phyloP scores from a whole-genome alignment of 1,140 invertebrate species.

The Cataglyphis hispanica region DNA sequence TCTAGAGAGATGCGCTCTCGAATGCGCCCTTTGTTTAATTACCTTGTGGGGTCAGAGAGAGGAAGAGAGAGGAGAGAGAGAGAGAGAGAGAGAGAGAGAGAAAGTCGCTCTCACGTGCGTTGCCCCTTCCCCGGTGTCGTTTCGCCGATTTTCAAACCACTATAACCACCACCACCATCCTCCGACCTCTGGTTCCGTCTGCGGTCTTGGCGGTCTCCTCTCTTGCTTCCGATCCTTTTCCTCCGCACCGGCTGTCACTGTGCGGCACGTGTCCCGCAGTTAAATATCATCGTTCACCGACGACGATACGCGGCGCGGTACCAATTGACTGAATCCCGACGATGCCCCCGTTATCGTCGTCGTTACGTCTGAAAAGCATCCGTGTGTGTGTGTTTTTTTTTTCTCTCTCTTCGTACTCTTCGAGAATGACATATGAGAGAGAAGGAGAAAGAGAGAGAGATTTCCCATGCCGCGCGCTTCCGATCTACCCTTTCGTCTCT shows the following conservation, averaged over 20 bases:
- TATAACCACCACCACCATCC: constrained; percentile 32
- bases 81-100: too few relatives aligned
- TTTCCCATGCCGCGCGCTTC: constrained; percentile 24
- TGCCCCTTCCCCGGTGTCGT: constrained; percentile 37
- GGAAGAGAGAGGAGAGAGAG: too few relatives aligned
- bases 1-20: background rate
- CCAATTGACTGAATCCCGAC: constrained; percentile 49
- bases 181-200: constrained; percentile 24
- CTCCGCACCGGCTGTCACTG: constrained; percentile 50
- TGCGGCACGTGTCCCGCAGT: constrained; percentile 51
- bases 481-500: constrained; percentile 44
- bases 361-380: constrained; percentile 59
- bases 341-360: constrained; percentile 53
- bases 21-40: constrained; percentile 17
- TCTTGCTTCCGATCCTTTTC: constrained; percentile 30
- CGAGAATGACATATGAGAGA: constrained; percentile 1
- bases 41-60: constrained; percentile 49
- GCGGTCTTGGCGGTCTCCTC: constrained; percentile 17
- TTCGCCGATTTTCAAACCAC: constrained; percentile 36
- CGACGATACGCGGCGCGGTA: constrained; percentile 42
- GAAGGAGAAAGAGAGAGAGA: constrained; percentile 6
- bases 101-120: constrained; percentile 57
- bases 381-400: constrained; percentile 2
- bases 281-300: constrained; percentile 60
- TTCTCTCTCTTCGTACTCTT: constrained; percentile 19